Conservation (phyloP, 2,113 vertebrate genomes). For the Oncorhynchus kisutch region DNA sequence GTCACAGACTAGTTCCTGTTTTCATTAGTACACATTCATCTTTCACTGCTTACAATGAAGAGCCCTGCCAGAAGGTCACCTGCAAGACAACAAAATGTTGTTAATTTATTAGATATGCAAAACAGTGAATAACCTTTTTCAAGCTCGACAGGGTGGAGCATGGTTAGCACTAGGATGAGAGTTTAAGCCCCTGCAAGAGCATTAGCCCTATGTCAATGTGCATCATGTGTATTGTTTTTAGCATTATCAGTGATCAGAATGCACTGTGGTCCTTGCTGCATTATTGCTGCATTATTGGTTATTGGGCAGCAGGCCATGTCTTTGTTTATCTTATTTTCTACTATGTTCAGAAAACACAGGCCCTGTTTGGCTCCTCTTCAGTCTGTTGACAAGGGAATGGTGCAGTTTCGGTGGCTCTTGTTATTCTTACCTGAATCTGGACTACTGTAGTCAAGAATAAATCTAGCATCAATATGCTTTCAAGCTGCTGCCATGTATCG, state of each 20-base stretch:
- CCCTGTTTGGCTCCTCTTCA: not conserved
- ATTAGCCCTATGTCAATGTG: not conserved
- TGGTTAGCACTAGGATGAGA: not conserved
- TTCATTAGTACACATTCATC: conserved; percentile 49
- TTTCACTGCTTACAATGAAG: conserved; percentile 4
- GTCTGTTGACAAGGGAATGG: conserved; percentile 28
- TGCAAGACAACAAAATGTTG: conserved; percentile 6
- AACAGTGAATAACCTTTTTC: no score
- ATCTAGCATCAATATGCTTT: no score
- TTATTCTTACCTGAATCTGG: not conserved
- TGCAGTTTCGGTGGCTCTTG: not conserved
- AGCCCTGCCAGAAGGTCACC: conserved; percentile 8
- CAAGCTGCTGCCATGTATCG: not conserved
- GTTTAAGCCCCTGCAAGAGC: not conserved
- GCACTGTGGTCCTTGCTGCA: no score
- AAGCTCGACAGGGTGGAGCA: no score
- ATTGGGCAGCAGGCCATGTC: no score
- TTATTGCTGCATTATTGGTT: no score
- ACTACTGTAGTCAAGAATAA: not conserved
- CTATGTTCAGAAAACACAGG: no score
- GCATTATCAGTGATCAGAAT: no score
- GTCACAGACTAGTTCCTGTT: conserved; percentile 41
- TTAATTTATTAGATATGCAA: not conserved
- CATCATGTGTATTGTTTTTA: no score
- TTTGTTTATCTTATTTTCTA: no score